phyloP scores from a whole-genome alignment of 2,888 invertebrate species.

The Entomobrya multifasciata region DNA sequence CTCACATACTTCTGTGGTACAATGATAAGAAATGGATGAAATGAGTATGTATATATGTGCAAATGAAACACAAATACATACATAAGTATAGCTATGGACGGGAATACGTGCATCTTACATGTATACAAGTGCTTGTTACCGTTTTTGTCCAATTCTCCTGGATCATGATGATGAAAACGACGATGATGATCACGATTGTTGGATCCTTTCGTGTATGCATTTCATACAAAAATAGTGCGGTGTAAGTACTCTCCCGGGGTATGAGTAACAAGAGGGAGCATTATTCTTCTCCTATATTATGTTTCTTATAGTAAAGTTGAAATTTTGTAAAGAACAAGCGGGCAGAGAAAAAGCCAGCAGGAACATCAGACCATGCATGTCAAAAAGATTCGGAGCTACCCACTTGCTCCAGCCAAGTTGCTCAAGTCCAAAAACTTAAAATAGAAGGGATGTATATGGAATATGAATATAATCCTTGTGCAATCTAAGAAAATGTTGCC shows the following conservation, averaged over 20 bases:
- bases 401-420: constrained; percentile 48
- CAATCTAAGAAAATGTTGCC: not conserved
- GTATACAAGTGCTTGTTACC: constrained; percentile 21
- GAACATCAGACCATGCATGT: constrained; percentile 61
- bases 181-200: not conserved
- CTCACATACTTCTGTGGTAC: constrained; percentile 52
- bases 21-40: constrained; percentile 63
- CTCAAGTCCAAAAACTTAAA: constrained; percentile 53
- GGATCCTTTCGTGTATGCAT: not conserved
- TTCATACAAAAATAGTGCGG: constrained; percentile 27
- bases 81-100: not conserved
- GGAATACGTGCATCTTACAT: not conserved
- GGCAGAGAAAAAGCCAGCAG: constrained; percentile 54
- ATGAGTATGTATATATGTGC: constrained; percentile 6
- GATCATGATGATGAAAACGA: constrained; percentile 28
- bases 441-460: constrained; percentile 6
- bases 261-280: not conserved
- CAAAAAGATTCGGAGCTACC: constrained; percentile 60
- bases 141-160: constrained; percentile 34
- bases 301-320: constrained; percentile 32
- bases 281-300: not conserved
- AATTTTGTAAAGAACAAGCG: constrained; percentile 13
- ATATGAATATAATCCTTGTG: not conserved
- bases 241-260: constrained; percentile 53
- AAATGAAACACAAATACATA: not conserved